phyloP scores from a whole-genome alignment of 2,888 invertebrate species.

The Calliopum simillimum region DNA sequence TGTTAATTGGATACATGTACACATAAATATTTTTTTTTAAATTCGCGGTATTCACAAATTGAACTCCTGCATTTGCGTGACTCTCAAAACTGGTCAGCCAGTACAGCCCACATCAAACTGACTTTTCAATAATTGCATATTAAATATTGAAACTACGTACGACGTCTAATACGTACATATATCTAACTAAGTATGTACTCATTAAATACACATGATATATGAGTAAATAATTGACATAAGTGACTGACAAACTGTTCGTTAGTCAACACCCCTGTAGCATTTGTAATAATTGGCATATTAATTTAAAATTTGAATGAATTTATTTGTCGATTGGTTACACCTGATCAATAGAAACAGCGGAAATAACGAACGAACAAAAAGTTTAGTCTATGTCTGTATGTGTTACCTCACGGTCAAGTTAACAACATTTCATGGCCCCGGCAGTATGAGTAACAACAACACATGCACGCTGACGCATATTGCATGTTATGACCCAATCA shows the following conservation, averaged over 20 bases:
- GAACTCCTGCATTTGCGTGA: not conserved
- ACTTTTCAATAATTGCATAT: slow-evolving; percentile 11
- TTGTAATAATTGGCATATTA: slow-evolving; percentile 29
- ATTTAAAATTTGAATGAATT: slow-evolving; percentile 33
- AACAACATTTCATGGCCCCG: too few species aligned
- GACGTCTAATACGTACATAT: too few species aligned
- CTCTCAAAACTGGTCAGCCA: not conserved
- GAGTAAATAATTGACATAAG: slow-evolving; percentile 21
- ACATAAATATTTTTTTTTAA: not conserved
- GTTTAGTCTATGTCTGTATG: too few species aligned
- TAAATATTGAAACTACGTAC: slow-evolving; percentile 18
- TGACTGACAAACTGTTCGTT: slow-evolving; percentile 37
- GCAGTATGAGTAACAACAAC: not conserved
- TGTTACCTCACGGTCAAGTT: too few species aligned
- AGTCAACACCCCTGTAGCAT: slow-evolving; percentile 25
- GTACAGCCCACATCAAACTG: not conserved
- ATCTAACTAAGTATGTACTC: not conserved
- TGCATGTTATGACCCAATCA: slow-evolving; percentile 29
- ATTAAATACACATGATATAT: not conserved
- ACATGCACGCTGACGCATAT: not conserved
- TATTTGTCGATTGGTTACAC: slow-evolving; percentile 32
- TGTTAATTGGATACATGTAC: too few species aligned
- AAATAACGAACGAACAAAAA: too few species aligned
- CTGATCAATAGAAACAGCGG: slow-evolving; percentile 27
- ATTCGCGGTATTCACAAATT: not conserved